Conservation (phyloP, 2,888 invertebrate species). For the Patella caerulea region DNA sequence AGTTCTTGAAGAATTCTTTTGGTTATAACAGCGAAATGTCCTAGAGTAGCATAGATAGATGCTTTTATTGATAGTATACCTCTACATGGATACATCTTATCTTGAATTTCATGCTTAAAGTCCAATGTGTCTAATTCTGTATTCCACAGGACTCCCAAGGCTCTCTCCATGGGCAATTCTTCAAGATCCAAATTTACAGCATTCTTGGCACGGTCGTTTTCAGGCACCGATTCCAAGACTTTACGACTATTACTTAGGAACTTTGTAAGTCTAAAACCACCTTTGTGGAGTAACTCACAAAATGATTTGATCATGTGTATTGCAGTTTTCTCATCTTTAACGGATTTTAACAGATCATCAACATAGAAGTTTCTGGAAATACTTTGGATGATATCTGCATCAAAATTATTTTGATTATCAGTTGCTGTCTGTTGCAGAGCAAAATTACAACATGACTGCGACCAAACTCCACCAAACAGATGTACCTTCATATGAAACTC, state of each 20-base stretch:
- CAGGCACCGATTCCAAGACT: conserved; percentile 3
- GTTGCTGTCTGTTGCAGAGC: conserved; percentile 14
- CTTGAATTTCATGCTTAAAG: conserved; percentile 1
- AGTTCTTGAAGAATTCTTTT: conserved; percentile 22
- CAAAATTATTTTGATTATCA: conserved; percentile 12
- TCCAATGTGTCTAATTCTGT: background rate
- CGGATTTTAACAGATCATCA: conserved; percentile 18
- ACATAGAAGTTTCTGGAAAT: conserved; percentile 17
- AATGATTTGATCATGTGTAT: background rate
- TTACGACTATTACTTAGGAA: background rate
- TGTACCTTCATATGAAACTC: conserved; percentile 11
- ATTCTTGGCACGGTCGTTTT: background rate
- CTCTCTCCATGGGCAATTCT: conserved; percentile 11
- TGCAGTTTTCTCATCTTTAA: background rate
- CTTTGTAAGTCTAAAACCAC: background rate
- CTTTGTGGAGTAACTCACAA: background rate
- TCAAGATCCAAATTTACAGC: background rate
- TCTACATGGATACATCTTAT: conserved; percentile 10
- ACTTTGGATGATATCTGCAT: background rate
- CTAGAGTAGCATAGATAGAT: conserved; percentile 24
- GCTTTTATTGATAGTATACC: conserved; percentile 13
- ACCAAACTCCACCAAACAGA: conserved; percentile 14
- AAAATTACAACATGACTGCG: conserved; percentile 1
- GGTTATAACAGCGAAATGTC: conserved; percentile 16
- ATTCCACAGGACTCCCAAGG: background rate